These are phyloP conservation scores for Drosophila fungiperda DNA, from an alignment of 2,888 invertebrate genomes.

Conservation along the genomic window DNA sequence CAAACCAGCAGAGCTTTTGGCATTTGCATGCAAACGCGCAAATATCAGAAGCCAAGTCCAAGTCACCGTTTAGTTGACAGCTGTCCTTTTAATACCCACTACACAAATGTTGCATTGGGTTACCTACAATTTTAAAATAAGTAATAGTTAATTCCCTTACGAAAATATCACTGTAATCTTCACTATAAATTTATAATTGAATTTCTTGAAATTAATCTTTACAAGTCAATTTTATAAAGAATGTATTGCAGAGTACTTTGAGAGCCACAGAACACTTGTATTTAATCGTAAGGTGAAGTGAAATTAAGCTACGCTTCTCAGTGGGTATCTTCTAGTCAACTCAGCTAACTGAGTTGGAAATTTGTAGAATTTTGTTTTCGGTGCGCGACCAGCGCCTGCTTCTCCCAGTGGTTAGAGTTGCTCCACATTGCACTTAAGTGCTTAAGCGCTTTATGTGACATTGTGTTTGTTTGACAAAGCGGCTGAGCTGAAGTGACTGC, in stretches of 20 bases:
- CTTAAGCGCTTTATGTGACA: slow-evolving; percentile 60
- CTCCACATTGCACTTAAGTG: slow-evolving; percentile 70
- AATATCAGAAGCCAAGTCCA: slow-evolving; percentile 54
- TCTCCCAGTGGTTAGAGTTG: slow-evolving; percentile 18
- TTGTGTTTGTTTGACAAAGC: slow-evolving; percentile 52
- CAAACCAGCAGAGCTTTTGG: slow-evolving; percentile 52
- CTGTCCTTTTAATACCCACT: slow-evolving; percentile 43
- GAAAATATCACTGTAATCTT: background rate
- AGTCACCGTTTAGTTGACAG: slow-evolving; percentile 37
- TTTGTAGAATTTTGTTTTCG: slow-evolving; percentile 21
- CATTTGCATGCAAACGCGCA: slow-evolving; percentile 64
- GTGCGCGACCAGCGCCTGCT: slow-evolving; percentile 1
- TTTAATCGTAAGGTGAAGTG: background rate
- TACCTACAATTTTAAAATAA: background rate
- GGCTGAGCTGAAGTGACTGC: slow-evolving; percentile 23
- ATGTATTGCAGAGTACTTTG: background rate
- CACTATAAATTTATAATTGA: background rate
- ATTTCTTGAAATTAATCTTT: background rate
- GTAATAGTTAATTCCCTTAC: background rate
- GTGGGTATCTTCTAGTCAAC: background rate
- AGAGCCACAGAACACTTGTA: background rate
- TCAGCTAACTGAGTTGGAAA: slow-evolving; percentile 19
- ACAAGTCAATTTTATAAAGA: too few species aligned
- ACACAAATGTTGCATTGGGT: background rate
- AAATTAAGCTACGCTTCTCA: background rate